phyloP scores from a whole-genome alignment of 2,113 vertebrate species.

The Coryphaenoides rupestris region DNA sequence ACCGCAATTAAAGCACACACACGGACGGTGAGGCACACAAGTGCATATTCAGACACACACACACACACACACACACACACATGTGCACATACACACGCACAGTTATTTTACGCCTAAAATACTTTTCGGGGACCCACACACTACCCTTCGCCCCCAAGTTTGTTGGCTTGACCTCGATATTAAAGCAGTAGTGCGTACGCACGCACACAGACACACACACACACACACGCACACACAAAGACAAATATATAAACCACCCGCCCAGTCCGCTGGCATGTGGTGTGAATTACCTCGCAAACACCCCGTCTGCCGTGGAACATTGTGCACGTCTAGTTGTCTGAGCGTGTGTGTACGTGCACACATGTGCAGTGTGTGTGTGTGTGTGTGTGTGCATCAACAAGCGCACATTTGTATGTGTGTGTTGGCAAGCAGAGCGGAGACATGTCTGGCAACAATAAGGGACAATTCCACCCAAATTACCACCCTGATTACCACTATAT shows the following conservation, averaged over 20 bases:
- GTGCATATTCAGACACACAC: constrained; percentile 24
- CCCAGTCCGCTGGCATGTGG: constrained; percentile 74
- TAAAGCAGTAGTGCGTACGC: constrained; percentile 48
- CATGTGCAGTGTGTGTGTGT: constrained; percentile 42
- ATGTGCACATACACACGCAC: constrained; percentile 19
- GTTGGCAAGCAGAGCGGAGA: constrained; percentile 60
- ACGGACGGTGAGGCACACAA: background rate
- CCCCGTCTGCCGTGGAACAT: constrained; percentile 52
- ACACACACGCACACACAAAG: constrained; percentile 26
- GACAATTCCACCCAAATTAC: constrained; percentile 76
- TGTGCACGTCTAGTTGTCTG: background rate
- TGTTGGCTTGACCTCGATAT: constrained; percentile 67
- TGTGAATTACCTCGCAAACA: constrained; percentile 74
- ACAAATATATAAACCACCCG: constrained; percentile 53
- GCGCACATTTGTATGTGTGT: constrained; percentile 39
- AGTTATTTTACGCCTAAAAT: constrained; percentile 56
- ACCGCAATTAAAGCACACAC: constrained; percentile 70
- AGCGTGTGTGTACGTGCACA: constrained; percentile 35
- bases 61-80: constrained; percentile 26
- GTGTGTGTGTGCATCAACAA: constrained; percentile 10
- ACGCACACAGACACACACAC: constrained; percentile 33
- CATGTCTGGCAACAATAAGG: constrained; percentile 78
- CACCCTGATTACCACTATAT: constrained; percentile 77
- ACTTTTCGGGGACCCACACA: constrained; percentile 54
- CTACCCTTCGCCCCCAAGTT: constrained; percentile 27